These are phyloP conservation scores for Carlito syrichta DNA, from an alignment of 2,113 vertebrate genomes.

Conservation along the genomic window DNA sequence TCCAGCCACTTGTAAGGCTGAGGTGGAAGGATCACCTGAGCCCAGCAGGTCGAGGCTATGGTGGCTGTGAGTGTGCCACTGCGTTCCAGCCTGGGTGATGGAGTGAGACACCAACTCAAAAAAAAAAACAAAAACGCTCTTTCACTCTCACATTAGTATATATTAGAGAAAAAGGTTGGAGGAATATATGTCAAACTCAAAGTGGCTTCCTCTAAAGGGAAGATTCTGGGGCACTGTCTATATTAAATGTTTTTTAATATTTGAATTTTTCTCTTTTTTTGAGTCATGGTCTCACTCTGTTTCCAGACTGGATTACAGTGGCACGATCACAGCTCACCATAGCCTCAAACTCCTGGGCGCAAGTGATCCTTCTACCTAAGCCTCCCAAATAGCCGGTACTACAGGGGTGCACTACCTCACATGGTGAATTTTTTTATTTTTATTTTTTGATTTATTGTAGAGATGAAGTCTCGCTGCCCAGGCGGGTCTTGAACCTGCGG, in stretches of 20 bases:
- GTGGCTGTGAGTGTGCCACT: no score
- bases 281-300: neutral
- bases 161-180: neutral
- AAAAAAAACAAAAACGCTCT: no score
- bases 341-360: neutral
- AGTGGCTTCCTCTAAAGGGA: neutral
- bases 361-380: neutral
- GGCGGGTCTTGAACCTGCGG: neutral
- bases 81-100: no score
- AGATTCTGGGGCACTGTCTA: neutral
- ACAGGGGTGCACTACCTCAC: neutral
- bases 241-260: neutral
- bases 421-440: neutral
- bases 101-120: no score
- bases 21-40: no score
- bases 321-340: neutral
- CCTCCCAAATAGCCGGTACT: neutral
- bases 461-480: neutral
- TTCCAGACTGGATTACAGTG: neutral
- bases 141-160: neutral
- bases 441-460: neutral
- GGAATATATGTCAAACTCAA: neutral
- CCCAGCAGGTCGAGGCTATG: no score
- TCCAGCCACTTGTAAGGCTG: no score
- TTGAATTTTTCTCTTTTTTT: neutral